Evolutionary conservation across 2,888 invertebrate genomes (phyloP).

Genomic region (Cryptocheilus praepositus): DNA sequence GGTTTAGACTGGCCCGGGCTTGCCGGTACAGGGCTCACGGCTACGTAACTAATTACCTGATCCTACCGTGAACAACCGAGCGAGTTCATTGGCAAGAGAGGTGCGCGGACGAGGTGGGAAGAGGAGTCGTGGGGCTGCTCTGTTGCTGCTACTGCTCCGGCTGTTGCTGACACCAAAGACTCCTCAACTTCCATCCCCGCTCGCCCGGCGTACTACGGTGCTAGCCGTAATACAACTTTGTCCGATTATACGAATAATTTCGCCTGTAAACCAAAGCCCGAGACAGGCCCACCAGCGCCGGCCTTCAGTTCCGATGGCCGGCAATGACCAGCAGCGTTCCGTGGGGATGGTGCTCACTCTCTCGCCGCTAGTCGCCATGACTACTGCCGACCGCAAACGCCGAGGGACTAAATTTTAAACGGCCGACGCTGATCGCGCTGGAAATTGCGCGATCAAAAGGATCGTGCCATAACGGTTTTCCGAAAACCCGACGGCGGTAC

Average conservation of each 20-base stretch:
- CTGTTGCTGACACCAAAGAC: constrained; percentile 74
- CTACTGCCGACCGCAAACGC: no score
- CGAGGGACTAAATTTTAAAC: neutral
- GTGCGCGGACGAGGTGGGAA: constrained; percentile 26
- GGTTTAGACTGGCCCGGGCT: constrained; percentile 53
- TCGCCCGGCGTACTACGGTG: constrained; percentile 27
- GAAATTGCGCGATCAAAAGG: constrained; percentile 3
- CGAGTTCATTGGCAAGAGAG: constrained; percentile 64
- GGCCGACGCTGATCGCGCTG: constrained; percentile 24
- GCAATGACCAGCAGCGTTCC: constrained; percentile 18
- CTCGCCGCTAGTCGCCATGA: no score
- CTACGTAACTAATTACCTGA: constrained; percentile 73
- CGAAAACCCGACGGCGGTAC: no score
- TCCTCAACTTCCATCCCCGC: constrained; percentile 65
- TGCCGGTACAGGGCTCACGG: constrained; percentile 65
- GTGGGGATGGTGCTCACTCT: no score
- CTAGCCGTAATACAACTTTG: constrained; percentile 60
- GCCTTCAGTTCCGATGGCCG: constrained; percentile 42
- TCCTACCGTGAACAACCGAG: constrained; percentile 65
- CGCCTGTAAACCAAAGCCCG: constrained; percentile 43
- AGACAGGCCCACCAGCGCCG: constrained; percentile 33
- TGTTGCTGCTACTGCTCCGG: constrained; percentile 36
- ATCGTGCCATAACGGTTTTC: no score
- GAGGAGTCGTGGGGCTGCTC: constrained; percentile 41
- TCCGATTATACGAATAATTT: constrained; percentile 55